Evolutionary conservation across 2,797 vertebrate genomes (phyloP).

Genomic region (Sebastes cheni): DNA sequence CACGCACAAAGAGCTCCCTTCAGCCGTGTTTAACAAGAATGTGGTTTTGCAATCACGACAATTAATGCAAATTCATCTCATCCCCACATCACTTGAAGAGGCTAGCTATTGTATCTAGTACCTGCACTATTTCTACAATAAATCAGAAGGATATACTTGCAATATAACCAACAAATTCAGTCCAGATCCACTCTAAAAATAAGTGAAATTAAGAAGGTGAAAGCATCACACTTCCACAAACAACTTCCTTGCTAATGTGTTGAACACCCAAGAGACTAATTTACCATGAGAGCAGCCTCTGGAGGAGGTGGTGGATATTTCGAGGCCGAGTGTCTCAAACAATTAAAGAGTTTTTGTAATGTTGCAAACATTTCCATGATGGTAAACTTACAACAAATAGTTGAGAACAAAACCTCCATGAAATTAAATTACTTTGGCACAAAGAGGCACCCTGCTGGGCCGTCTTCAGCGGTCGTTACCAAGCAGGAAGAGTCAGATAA

Average conservation of each 20-base stretch:
- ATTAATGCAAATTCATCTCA: background rate
- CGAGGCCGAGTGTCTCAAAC: background rate
- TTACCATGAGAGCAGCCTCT: background rate
- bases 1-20: background rate
- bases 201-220: background rate
- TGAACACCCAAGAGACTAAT: background rate
- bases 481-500: background rate
- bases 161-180: background rate
- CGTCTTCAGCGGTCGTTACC: background rate
- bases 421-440: background rate
- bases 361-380: background rate
- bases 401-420: background rate
- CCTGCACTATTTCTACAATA: background rate
- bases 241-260: background rate
- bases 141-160: background rate
- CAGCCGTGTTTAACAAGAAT: background rate
- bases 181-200: background rate
- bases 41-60: background rate
- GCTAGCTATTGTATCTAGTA: too few species aligned
- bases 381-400: background rate
- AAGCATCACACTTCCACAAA: background rate
- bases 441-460: background rate
- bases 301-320: background rate
- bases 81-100: background rate
- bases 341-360: background rate